Evolutionary conservation across 2,888 invertebrate species (phyloP), one percentile per base, ranked within the genome.

Genomic region (Caenorhabditis sp.): DNA sequence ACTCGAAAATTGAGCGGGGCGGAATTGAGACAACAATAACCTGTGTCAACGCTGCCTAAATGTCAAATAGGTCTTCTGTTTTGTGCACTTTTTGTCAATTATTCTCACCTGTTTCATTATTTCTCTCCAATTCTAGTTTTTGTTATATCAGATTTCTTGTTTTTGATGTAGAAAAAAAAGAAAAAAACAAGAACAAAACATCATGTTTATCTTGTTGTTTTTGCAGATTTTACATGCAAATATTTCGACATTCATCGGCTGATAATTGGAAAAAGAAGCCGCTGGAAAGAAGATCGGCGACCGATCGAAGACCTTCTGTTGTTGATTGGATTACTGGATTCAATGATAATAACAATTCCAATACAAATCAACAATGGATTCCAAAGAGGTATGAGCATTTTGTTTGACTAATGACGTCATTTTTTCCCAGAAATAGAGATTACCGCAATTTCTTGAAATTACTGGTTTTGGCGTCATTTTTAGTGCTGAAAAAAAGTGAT

Each of bases 281-380:
- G 21, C 23, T 68, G 50, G 65, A 69, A 53, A 37, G 68, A 49
- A 31, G 71, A 55, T 65, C 62, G 36, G 63, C 69, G 5, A 65
- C 67, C 37, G 64, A 69, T 21, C 37, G 78, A 14, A 58, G 74
- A 26, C 57, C 66, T 37, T 76, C 76, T 21, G 71, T 78, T 6
- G 76, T 76, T 59, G 78, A 78, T 31, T 78, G 78, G 78, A 69
- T 78, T 51, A 78, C 68, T 60, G 78, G 76, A 59, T 58, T 78
- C 12, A 57, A 66, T 2, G 78, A 78, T 54, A 78, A 78, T 53
- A 76, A 78, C 57, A 67, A 72, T 49, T 59, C 61, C 49, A 62
- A 65, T 6, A 14, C 26, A 2, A 17, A 55, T 55, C 6, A 50
- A 17, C 2, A 19, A 21, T 55, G 55, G 55, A 55, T 55, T 26